These are phyloP conservation scores for Lepidurus arcticus DNA, from an alignment of 1,140 invertebrate genomes.

Conservation along the genomic window DNA sequence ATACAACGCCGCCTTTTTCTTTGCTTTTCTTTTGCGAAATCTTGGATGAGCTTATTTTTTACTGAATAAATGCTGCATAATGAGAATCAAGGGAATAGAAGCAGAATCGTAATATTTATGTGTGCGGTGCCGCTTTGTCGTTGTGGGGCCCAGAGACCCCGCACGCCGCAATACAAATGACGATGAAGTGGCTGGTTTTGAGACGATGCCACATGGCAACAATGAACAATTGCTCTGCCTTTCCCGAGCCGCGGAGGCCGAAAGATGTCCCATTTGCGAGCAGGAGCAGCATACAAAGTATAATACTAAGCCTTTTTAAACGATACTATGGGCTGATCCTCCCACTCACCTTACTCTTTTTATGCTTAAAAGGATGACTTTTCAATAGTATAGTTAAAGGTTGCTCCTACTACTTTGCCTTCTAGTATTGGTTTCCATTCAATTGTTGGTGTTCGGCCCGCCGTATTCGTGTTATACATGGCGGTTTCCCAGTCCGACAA, in stretches of 20 bases:
- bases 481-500: not conserved
- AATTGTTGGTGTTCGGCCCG: not conserved
- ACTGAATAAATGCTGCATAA: no score
- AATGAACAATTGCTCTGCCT: not conserved
- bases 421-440: constrained; percentile 3
- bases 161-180: not conserved
- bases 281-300: not conserved
- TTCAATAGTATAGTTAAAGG: constrained; percentile 15
- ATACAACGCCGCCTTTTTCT: no score
- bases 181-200: constrained; percentile 4
- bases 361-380: constrained; percentile 5
- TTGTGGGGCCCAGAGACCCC: not conserved
- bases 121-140: not conserved
- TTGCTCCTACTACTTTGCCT: not conserved
- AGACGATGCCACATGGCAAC: not conserved
- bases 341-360: not conserved
- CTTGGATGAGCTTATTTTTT: no score
- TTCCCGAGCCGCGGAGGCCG: not conserved
- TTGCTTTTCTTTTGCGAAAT: no score
- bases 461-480: not conserved
- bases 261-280: not conserved
- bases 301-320: not conserved
- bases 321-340: not conserved
- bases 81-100: not conserved
- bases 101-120: not conserved